Conservation (phyloP, 2,797 vertebrate genomes). For the Paedocypris micromegethes region DNA sequence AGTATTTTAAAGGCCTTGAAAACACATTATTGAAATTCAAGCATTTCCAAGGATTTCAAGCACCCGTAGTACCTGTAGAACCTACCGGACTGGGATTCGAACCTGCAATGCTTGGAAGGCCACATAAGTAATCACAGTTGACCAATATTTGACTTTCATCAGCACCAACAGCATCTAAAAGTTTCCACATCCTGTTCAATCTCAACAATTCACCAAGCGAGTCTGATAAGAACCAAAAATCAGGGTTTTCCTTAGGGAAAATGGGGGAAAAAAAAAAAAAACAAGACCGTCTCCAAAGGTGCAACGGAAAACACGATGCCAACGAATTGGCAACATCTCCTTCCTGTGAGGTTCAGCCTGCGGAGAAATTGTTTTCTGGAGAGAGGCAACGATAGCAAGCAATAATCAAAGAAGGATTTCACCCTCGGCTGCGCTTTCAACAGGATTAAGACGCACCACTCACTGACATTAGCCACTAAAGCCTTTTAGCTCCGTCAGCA, state of each 20-base stretch:
- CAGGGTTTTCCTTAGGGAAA: not conserved
- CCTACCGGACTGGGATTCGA: too few species aligned
- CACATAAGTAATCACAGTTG: too few species aligned
- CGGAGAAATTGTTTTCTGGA: conserved; percentile 44
- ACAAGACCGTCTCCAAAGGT: conserved; percentile 8
- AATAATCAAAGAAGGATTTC: conserved; percentile 61
- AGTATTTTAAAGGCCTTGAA: too few species aligned
- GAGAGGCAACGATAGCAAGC: conserved; percentile 49
- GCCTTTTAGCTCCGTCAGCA: conserved; percentile 44
- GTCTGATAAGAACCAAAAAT: too few species aligned
- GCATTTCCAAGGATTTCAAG: too few species aligned
- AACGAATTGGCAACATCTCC: conserved; percentile 12
- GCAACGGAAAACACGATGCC: conserved; percentile 2
- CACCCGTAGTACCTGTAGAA: too few species aligned
- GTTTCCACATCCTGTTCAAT: too few species aligned
- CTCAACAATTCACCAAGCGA: too few species aligned
- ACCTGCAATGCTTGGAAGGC: too few species aligned
- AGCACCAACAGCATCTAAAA: too few species aligned
- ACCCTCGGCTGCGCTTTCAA: conserved; percentile 58
- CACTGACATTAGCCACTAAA: conserved; percentile 62
- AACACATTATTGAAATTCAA: too few species aligned
- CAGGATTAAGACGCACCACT: conserved; percentile 66
- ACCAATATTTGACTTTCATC: too few species aligned
- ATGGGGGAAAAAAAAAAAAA: not conserved
- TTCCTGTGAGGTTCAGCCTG: conserved; percentile 34